Conservation (phyloP, 2,113 vertebrate species). For the Rhombomys opimus region DNA sequence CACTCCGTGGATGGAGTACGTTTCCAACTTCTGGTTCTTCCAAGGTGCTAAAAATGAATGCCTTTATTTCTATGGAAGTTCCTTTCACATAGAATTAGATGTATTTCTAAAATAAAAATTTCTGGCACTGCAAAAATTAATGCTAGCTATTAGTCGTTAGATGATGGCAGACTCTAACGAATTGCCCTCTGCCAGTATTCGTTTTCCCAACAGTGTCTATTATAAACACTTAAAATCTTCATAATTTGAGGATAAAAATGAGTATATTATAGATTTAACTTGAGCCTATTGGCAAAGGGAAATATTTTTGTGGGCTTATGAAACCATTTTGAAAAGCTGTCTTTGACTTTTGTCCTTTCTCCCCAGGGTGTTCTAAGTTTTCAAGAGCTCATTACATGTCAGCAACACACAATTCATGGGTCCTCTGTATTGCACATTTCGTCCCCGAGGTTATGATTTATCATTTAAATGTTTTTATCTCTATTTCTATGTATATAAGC, state of each 20-base stretch:
- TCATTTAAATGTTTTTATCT: background rate
- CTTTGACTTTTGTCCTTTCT: background rate
- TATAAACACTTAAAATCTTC: background rate
- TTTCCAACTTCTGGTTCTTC: slow-evolving; percentile 17
- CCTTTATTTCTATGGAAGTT: background rate
- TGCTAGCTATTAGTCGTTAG: background rate
- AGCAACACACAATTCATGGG: background rate
- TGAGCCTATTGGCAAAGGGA: slow-evolving; percentile 20
- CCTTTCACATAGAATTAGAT: background rate
- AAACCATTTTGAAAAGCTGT: slow-evolving; percentile 11
- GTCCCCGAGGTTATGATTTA: slow-evolving; percentile 34
- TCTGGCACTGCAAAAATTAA: background rate
- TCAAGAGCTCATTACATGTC: background rate
- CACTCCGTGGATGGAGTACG: background rate
- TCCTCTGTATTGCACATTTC: background rate
- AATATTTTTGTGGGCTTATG: slow-evolving; percentile 32
- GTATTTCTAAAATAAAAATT: slow-evolving; percentile 3
- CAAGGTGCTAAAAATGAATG: background rate
- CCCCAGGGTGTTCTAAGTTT: slow-evolving; percentile 31
- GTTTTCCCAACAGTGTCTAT: background rate
- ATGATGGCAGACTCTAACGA: background rate
- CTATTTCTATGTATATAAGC: background rate
- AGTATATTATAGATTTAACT: background rate
- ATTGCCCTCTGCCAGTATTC: background rate
- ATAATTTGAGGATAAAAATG: slow-evolving; percentile 33